phyloP scores from a whole-genome alignment of 2,888 invertebrate genomes.

The Nipponacmea schrenckii region DNA sequence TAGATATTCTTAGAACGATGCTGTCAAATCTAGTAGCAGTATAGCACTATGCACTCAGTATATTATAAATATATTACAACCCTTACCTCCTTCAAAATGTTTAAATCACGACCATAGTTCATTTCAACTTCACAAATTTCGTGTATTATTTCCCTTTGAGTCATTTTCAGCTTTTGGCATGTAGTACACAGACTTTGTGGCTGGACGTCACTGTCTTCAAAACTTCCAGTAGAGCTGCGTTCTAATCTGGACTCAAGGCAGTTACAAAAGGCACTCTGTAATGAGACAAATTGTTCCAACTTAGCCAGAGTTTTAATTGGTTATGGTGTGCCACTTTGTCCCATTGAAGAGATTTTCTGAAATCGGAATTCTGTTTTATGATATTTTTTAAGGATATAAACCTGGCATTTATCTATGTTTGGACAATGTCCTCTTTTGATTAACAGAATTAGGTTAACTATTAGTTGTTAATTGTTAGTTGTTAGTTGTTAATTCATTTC shows the following conservation, averaged over 20 bases:
- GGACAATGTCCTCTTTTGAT: no score
- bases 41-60: not conserved
- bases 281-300: not conserved
- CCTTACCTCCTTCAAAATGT: conserved; percentile 85
- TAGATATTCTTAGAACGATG: no score
- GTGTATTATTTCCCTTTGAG: conserved; percentile 91
- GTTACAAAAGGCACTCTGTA: conserved; percentile 19
- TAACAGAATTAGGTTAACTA: no score
- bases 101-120: conserved; percentile 91
- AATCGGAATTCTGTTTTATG: no score
- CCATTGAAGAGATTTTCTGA: no score
- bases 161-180: conserved; percentile 73
- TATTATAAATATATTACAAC: not conserved
- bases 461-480: no score
- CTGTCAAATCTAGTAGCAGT: no score
- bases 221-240: conserved; percentile 10
- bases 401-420: no score
- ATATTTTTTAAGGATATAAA: no score
- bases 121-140: conserved; percentile 97
- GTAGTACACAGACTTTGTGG: conserved; percentile 70
- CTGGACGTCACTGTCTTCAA: conserved; percentile 12
- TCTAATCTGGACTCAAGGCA: conserved; percentile 16
- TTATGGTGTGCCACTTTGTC: no score
- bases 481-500: no score
- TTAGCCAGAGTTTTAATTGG: no score